These are phyloP conservation scores for Dromaius novaehollandiae DNA, from an alignment of 2,113 vertebrate genomes.

Conservation along the genomic window DNA sequence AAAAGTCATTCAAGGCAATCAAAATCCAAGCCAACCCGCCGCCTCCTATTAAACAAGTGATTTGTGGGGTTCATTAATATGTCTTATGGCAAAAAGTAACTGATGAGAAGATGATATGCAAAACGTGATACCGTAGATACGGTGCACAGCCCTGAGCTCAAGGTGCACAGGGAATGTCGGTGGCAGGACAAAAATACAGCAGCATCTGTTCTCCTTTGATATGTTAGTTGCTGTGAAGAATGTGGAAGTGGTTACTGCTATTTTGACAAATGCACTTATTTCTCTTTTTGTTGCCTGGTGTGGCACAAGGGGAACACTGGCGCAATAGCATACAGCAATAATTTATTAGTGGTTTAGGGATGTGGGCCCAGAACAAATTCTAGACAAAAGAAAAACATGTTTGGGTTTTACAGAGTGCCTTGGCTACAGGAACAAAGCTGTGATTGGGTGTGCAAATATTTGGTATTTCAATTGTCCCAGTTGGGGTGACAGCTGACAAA, in stretches of 20 bases:
- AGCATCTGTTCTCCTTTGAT: not conserved
- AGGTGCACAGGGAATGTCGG: not conserved
- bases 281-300: conserved; percentile 48
- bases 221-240: not conserved
- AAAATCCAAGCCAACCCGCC: not conserved
- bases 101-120: not conserved
- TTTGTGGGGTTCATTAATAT: not conserved
- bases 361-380: conserved; percentile 70
- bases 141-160: not conserved
- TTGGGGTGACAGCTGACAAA: conserved; percentile 65
- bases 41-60: not conserved
- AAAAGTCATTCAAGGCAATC: not conserved
- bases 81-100: not conserved
- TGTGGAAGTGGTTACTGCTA: conserved; percentile 16
- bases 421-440: conserved; percentile 66
- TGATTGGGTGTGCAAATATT: conserved; percentile 63
- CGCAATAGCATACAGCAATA: conserved; percentile 8
- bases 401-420: conserved; percentile 62
- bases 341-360: conserved; percentile 65
- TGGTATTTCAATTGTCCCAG: conserved; percentile 47
- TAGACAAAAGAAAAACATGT: conserved; percentile 75
- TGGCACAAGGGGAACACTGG: conserved; percentile 54
- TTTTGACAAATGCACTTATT: conserved; percentile 61
- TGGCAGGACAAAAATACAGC: not conserved
- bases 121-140: not conserved